Evolutionary conservation across 1,140 invertebrate genomes (phyloP).

Genomic region (Cydia strobilella): DNA sequence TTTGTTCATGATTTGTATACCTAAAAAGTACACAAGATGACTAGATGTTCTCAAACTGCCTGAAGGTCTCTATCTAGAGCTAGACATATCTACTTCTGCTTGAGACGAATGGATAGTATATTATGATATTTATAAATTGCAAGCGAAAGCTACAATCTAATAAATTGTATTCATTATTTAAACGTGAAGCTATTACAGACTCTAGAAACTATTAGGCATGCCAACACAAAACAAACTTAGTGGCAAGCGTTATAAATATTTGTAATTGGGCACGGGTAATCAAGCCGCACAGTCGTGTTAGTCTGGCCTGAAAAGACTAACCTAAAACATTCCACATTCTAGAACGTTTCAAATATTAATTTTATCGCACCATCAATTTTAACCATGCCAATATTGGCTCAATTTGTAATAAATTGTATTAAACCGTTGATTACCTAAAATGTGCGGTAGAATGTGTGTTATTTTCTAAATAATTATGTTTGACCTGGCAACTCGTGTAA

Average conservation of each 20-base stretch:
- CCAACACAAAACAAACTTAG: not conserved
- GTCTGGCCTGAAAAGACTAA: not conserved
- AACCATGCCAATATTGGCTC: constrained; percentile 7
- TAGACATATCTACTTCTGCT: too few relatives aligned
- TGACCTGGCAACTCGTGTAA: constrained; percentile 29
- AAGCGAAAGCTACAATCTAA: too few relatives aligned
- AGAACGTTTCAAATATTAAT: constrained; percentile 1
- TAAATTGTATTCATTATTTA: too few relatives aligned
- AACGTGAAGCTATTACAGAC: too few relatives aligned
- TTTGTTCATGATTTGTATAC: too few relatives aligned
- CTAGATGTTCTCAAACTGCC: too few relatives aligned
- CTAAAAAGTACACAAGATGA: too few relatives aligned
- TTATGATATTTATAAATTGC: too few relatives aligned
- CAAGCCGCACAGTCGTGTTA: not conserved
- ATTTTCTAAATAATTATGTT: constrained; percentile 27
- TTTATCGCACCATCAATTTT: not conserved
- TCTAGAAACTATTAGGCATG: too few relatives aligned
- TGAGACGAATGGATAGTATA: too few relatives aligned
- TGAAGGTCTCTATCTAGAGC: too few relatives aligned
- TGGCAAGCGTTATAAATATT: not conserved
- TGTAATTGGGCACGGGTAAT: not conserved
- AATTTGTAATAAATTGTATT: constrained; percentile 20
- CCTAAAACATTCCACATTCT: not conserved
- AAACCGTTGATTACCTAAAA: constrained; percentile 1
- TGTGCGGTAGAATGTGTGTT: constrained; percentile 19